Evolutionary conservation across 2,797 vertebrate species (phyloP), one percentile per base, ranked within the genome.

Genomic region (Eleutherodactylus coqui): DNA sequence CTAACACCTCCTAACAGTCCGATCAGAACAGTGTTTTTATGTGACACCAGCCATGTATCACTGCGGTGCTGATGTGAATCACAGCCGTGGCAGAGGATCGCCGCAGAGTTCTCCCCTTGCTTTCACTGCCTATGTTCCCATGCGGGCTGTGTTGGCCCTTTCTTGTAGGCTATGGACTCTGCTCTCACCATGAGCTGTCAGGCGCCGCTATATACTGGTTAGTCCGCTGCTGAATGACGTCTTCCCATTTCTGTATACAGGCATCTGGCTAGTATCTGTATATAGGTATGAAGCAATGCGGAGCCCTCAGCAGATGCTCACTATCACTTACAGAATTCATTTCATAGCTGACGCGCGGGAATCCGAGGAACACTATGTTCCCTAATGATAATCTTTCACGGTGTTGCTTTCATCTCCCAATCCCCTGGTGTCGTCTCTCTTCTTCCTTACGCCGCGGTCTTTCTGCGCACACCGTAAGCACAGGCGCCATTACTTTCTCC

Each of bases 311-410:
- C 62, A 64, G 62, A 64, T 64, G 62, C 32, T 34, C 29, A 34
- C 62, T 64, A 64, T 64, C 29, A 34, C 62, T 64, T 64, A 34
- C 62, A 38, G 34, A 43, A 43, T 75, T 27, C 41, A 53, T 79
- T 60, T 58, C 36, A 60, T 62, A 38, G 9, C 21, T 43, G 17
- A 43, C 21, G 32, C 55, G 24, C 9, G 9, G 27, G 55, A n/a
- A 53, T 69, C 34, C 10, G 3, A 69, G 34, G 64, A 32, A 58
- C 34, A 36, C 51, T 72, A 51, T 38, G 8, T 34, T 41, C 51
- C 17, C 81, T 43, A 73, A 32, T 29, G 21, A 32, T 83, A 75
- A 60, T 58, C 53, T 55, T 24, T 84, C 43, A n/a, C 1, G 0
- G 19, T 51, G 55, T 47, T 21, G 11, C 29, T 36, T 34, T 77